Evolutionary conservation across 2,797 vertebrate genomes (phyloP).

Genomic region (Syndactyla subalaris): DNA sequence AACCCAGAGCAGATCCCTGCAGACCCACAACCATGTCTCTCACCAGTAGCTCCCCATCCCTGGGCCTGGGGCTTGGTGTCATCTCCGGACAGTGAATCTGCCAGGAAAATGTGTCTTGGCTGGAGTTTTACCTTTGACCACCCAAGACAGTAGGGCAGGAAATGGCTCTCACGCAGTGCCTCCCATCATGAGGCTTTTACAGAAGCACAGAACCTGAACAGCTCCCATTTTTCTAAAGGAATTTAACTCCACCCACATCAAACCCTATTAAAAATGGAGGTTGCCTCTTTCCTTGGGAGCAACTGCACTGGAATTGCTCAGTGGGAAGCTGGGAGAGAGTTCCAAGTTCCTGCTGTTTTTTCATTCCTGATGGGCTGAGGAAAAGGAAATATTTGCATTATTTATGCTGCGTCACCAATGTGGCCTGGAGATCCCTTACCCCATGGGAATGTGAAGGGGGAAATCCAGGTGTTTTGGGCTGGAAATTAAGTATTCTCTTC

Average conservation of each 20-base stretch:
- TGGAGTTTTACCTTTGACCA: background rate
- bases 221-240: background rate
- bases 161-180: background rate
- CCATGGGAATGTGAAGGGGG: background rate
- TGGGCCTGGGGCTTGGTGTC: background rate
- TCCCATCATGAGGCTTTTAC: background rate
- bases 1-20: background rate
- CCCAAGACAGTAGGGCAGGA: background rate
- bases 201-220: background rate
- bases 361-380: background rate
- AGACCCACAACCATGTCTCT: rapidly evolving
- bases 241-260: background rate
- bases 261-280: background rate
- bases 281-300: background rate
- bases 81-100: background rate
- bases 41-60: rapidly evolving
- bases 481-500: background rate
- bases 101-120: background rate
- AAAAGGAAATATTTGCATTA: background rate
- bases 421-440: background rate
- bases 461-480: rapidly evolving
- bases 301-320: background rate
- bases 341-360: background rate
- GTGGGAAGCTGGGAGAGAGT: background rate
- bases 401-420: background rate